phyloP scores from a whole-genome alignment of 2,888 invertebrate genomes.

The Pocota personata region DNA sequence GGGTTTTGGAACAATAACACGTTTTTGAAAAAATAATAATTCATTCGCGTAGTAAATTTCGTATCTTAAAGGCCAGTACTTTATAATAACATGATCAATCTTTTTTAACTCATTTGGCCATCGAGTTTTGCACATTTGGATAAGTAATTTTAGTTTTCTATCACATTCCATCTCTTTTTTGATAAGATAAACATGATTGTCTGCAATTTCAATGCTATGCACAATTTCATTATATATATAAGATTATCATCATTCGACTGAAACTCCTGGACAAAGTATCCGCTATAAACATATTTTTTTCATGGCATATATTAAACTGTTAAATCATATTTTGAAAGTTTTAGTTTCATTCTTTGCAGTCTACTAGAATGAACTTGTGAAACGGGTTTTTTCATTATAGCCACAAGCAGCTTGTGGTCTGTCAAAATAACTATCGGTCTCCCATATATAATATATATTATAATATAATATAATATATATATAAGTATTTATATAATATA shows the following conservation, averaged over 20 bases:
- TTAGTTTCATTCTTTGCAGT: not conserved
- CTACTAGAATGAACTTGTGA: not conserved
- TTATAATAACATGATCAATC: not conserved
- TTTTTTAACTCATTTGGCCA: conserved; percentile 36
- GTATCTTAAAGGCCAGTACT: conserved; percentile 25
- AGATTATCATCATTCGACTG: not conserved
- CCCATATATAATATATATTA: too few species aligned
- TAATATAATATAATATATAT: too few species aligned
- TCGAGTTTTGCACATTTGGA: conserved; percentile 30
- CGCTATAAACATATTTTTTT: not conserved
- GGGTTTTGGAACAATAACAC: conserved; percentile 40
- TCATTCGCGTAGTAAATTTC: conserved; percentile 30
- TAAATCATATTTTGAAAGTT: not conserved
- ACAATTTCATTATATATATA: conserved; percentile 5
- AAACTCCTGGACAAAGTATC: conserved; percentile 21
- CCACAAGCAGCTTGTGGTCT: not conserved
- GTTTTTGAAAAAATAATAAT: conserved; percentile 34
- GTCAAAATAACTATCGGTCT: not conserved
- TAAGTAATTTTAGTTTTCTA: not conserved
- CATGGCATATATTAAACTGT: not conserved
- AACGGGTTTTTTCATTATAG: not conserved
- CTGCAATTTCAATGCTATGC: not conserved
- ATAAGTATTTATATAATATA: too few species aligned
- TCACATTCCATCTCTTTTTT: conserved; percentile 1
- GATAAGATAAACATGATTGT: not conserved